phyloP scores from a whole-genome alignment of 1,140 invertebrate genomes.

The Apis florea region DNA sequence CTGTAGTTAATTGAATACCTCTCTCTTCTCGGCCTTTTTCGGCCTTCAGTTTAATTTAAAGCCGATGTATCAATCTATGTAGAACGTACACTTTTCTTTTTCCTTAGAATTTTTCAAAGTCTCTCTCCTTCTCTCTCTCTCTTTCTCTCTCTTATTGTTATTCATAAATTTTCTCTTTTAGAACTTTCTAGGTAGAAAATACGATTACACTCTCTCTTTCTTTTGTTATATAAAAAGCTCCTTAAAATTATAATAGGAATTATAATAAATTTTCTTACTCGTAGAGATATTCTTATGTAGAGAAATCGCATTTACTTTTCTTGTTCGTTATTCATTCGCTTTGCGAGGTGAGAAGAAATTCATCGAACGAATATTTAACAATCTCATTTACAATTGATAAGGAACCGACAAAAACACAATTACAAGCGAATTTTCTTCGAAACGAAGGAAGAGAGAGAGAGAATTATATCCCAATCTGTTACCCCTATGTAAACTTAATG shows the following conservation, averaged over 20 bases:
- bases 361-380: neutral
- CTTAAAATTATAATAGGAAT: too few relatives aligned
- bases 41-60: constrained; percentile 3
- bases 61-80: neutral
- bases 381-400: neutral
- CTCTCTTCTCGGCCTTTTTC: neutral
- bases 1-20: constrained; percentile 34
- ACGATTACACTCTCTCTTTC: neutral
- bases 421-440: too few relatives aligned
- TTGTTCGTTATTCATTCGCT: neutral
- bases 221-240: neutral
- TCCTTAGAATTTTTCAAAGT: neutral
- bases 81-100: neutral
- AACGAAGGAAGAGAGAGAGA: too few relatives aligned
- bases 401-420: too few relatives aligned
- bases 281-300: too few relatives aligned
- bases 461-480: neutral
- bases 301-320: too few relatives aligned
- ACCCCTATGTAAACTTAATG: neutral
- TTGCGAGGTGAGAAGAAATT: neutral
- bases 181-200: too few relatives aligned
- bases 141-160: too few relatives aligned
- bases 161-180: too few relatives aligned
- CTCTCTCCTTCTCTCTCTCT: too few relatives aligned
- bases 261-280: too few relatives aligned